Base-by-base conservation (phyloP, 1,140 invertebrate genomes). In the Papilio xuthus region DNA sequence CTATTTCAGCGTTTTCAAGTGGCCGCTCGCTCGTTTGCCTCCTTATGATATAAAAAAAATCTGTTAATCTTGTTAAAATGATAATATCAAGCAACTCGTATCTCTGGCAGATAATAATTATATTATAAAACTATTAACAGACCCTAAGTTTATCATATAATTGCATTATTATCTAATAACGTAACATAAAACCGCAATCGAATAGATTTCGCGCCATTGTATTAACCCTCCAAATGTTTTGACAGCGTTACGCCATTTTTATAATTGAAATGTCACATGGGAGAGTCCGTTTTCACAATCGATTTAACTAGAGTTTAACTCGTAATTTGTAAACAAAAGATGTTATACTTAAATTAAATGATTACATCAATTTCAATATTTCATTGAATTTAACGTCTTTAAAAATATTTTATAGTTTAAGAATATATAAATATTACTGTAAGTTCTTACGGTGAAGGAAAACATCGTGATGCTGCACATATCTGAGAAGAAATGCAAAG, bases 131-230 rank as follows among this genome's bases (percentile, higher is more conserved):
- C 70, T 76, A 77, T 80, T 72, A 47, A 53, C 44, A 42, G 42
- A 23, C n/a, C 44, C 79, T 23, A 44, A 32, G 12, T 20, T 69
- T 80, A 80, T 78, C 79, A 0, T 9, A n/a, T 80, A 80, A 80
- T 80, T 78, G 75, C 69, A 78, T 80, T 80, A 80, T 74, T 80
- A 80, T 80, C 79, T n/a, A n/a, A n/a, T n/a, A 78, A 20, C 73
- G 76, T 42, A 67, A 80, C 77, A 80, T 47, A 50, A 78, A 67
- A 78, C 44, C 72, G 76, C 79, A 78, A 80, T 80, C 79, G 20
- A 72, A 7, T 60, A 63, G 60, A 78, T 78, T 77, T 74, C 73
- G 28, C 73, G 70, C 63, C 70, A 75, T 78, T 80, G 15, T 69
- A 56, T 77, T 78, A 67, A 69, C 73, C 73, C 70, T 20, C 37